Evolutionary conservation across 2,113 vertebrate genomes (phyloP), one percentile per base, ranked within the genome.

Genomic region (Uropsilus gracilis): DNA sequence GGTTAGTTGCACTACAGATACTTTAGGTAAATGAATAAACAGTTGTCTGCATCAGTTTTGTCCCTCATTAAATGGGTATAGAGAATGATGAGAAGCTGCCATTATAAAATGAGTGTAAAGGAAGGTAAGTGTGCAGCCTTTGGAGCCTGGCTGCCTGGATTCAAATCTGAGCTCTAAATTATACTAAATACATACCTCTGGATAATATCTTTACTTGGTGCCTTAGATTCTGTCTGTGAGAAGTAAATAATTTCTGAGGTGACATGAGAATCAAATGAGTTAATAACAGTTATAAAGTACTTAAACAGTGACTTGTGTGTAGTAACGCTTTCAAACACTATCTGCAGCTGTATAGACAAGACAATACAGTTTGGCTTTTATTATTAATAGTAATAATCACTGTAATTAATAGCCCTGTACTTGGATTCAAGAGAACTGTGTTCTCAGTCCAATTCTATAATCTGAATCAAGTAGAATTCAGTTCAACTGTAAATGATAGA

Each of bases 371-470:
- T 66, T 80, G 77, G 63, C 28, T 80, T 88, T 96, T 75, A 57
- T 78, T 81, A 83, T 59, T 91, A 91, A 91, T 75, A 84, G 1
- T 78, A 61, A 68, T 94, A 39, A 61, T 57, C 48, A 89, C 86
- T 57, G 61, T 89, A 86, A 66, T 71, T 87, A 83, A 83, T 83
- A 93, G 42, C 77, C 55, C 61, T 81, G 7, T 89, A 46, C n/a
- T 90, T 89, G n/a, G 37, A 85, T 80, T 96, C 64, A 86, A 71
- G 32, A 96, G 53, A 73, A 50, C 28, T 82, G 57, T 87, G 39
- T 77, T 81, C 72, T n/a, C 77, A 93, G 8, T 50, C 50, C 26
- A 57, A 44, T n/a, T 80, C 39, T 80, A 46, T 46, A 66, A 89
- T 83, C 46, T 71, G 8, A 61, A 55, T 78, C 59, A 50, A 13